Percentiles rank a stretch among this genome's conserved stretches.
Evolutionary conservation across 2,888 invertebrate species (phyloP).

Genomic region (Cheilosia urbana): DNA sequence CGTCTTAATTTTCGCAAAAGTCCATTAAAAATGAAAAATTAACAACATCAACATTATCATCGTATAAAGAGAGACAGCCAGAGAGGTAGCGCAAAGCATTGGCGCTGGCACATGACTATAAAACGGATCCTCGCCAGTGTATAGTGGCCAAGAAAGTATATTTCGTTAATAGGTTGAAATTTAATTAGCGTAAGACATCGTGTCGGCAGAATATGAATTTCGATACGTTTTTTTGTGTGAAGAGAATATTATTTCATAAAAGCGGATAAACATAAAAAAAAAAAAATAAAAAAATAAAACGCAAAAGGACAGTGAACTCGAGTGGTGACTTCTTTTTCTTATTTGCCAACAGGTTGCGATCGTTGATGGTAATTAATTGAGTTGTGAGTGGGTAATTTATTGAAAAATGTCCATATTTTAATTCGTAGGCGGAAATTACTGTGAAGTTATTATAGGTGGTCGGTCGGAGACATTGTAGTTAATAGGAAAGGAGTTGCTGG

Average conservation of each 20-base stretch:
- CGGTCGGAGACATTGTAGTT: not conserved
- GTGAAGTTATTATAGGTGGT: not conserved
- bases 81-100: too few species aligned
- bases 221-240: not conserved
- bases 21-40: conserved; percentile 75
- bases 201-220: conserved; percentile 65
- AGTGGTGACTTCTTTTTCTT: conserved; percentile 1
- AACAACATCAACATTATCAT: conserved; percentile 50
- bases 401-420: conserved; percentile 5
- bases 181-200: conserved; percentile 70
- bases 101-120: too few species aligned
- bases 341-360: conserved; percentile 22
- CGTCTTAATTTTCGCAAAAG: conserved; percentile 68
- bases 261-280: not conserved
- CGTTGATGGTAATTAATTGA: conserved; percentile 62
- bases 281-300: not conserved
- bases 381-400: conserved; percentile 56
- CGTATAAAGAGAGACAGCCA: not conserved
- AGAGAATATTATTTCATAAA: conserved; percentile 1
- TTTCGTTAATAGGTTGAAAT: conserved; percentile 71
- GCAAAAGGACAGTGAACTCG: conserved; percentile 44
- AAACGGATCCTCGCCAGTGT: too few species aligned
- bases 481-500: not conserved
- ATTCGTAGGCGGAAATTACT: conserved; percentile 6
- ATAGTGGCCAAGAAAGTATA: conserved; percentile 27